Base-by-base conservation (phyloP, 2,888 invertebrate species). In the Sphaeridia pumilis region DNA sequence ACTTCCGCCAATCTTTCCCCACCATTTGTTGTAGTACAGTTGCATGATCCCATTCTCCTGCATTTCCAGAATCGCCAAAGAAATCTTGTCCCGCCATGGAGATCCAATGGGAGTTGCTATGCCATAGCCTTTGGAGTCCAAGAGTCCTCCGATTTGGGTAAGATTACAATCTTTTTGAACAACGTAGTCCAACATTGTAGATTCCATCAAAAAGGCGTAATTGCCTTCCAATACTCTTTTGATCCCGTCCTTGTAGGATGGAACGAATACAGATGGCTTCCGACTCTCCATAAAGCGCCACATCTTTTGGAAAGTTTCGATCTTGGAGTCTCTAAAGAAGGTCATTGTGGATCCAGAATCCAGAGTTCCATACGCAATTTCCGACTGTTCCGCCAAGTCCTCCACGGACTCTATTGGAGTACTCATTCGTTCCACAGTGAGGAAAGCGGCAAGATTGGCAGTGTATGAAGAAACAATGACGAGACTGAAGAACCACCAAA, bases 401-500 rank as follows among this genome's bases (percentile, higher is more conserved):
- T 93, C 89, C 0, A 93, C 92, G 67, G 84, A 89, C 71, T 95
- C 92, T 55, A 97, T 94, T 0, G 94, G 93, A 34, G 93, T 83
- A 54, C 90, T 88, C 76, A 93, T 93, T 34, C 94, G 74, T 71
- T 97, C 95, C 25, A 98, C 97, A 0, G 97, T 98, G 44, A 98
- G 78, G 71, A 98, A 97, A 1, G 98, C 97, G 0, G 97, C 97
- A 67, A 98, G 74, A 74, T 94, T 94, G 14, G 97, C 97, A 4
- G 97, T 98, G 75, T 97, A 97, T 4, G 97, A 95, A 0, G 94
- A 93, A 58, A 97, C 88, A 70, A 97, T 93, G 70, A 98, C 97
- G 36, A 98, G 78, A 0, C 95, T 97, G 74, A 98, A 98, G 75
- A 98, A 97, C 94, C 97, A 98, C 97, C 97, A 98, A 66, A 90